Base-by-base conservation (phyloP, 2,797 vertebrate genomes). In the Schizopygopsis pylzovi region DNA sequence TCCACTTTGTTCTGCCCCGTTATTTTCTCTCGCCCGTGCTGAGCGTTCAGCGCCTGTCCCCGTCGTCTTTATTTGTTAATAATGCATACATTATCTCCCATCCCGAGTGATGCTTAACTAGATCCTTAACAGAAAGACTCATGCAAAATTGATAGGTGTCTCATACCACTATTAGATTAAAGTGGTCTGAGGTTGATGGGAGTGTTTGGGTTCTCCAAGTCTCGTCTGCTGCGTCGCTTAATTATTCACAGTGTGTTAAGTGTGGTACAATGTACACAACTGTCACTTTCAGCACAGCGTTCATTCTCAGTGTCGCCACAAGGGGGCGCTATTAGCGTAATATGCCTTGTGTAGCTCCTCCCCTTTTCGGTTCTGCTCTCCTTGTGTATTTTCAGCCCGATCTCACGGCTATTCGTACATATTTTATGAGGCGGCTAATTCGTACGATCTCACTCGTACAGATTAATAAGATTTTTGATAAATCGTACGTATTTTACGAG, bases 1-100 rank as follows among this genome's bases (percentile, higher is more conserved):
- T 85, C 45, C 85, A 83, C 77, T 90, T 81, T 84, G 83, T 83
- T 78, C 79, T 86, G 81, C 77, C 37, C 73, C 81, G 56, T 80
- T 77, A 70, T 77, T 80, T 82, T 33, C 54, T 84, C 18, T 25
- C 63, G 3, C 65, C 41, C 25, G 18, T 77, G 82, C 73, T 68
- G 8, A 54, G 61, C n/a, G 47, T 68, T 20, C 20, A n/a, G 75
- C 37, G 75, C 63, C 49, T 84, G 83, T 82, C 80, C 25, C 78
- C 20, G 28, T 77, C 82, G 28, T 68, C 39, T 56, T 79, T 79
- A 79, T 85, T 79, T 79, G 83, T 71, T 79, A 84, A 84, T 84
- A 84, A 84, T 84, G 75, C 39, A 84, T 70, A 43, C 63, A 22
- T 79, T 59, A 71, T 85, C 83, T 6, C 75, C 28, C 13, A 43